Percentiles rank a stretch among this genome's conserved stretches.
Evolutionary conservation across 2,797 vertebrate species (phyloP).

Genomic region (Bovichtus variegatus): DNA sequence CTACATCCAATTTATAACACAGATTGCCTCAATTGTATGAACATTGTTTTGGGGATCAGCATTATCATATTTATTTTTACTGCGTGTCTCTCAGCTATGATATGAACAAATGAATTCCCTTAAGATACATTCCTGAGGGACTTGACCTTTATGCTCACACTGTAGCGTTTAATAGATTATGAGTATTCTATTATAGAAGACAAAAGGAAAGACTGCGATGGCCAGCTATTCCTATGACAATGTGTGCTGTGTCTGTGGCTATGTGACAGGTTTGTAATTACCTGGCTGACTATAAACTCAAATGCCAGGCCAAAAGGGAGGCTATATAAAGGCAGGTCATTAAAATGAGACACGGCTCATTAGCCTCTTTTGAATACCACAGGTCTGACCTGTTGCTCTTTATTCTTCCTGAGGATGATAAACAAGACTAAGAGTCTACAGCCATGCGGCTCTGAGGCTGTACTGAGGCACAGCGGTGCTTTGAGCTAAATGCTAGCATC

Average conservation of each 20-base stretch:
- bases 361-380: constrained; percentile 62
- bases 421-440: background rate
- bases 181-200: constrained; percentile 46
- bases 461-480: background rate
- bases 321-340: constrained; percentile 59
- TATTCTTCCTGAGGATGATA: constrained; percentile 38
- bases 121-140: constrained; percentile 26
- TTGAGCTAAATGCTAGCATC: constrained; percentile 9
- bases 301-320: constrained; percentile 67
- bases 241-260: constrained; percentile 11
- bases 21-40: background rate
- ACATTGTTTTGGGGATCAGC: constrained; percentile 17
- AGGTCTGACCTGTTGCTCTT: constrained; percentile 46
- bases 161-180: constrained; percentile 34
- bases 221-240: constrained; percentile 7
- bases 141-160: constrained; percentile 48
- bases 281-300: constrained; percentile 46
- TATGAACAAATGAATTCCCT: constrained; percentile 26
- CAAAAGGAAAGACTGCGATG: constrained; percentile 40
- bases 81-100: constrained; percentile 4
- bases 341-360: constrained; percentile 61
- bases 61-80: constrained; percentile 20
- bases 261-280: constrained; percentile 67
- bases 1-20: background rate
- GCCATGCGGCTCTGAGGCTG: background rate